Conservation (phyloP, 2,888 invertebrate genomes). For the Mamestra brassicae region DNA sequence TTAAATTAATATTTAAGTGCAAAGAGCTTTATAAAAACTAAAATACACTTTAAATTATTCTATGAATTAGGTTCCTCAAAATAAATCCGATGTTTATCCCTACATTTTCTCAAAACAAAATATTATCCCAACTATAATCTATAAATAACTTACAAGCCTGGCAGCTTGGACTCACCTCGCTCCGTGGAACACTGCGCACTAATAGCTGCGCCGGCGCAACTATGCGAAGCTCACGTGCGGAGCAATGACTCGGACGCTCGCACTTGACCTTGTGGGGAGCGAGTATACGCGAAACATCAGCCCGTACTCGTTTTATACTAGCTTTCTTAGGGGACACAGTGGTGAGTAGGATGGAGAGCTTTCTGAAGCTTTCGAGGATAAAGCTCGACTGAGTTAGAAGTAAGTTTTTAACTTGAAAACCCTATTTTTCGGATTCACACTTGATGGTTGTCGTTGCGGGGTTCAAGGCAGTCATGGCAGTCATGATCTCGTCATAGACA, state of each 20-base stretch:
- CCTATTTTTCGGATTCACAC: not conserved
- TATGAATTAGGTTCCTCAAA: not conserved
- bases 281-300: conserved; percentile 87
- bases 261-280: conserved; percentile 87
- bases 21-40: not conserved
- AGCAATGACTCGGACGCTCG: conserved; percentile 89
- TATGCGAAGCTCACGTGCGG: conserved; percentile 78
- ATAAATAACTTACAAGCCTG: conserved; percentile 49
- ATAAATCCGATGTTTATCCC: not conserved
- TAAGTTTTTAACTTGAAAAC: not conserved
- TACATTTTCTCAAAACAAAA: not conserved
- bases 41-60: too few relatives aligned
- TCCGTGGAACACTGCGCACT: conserved; percentile 65
- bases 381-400: not conserved
- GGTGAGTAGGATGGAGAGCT: conserved; percentile 40
- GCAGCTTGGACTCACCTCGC: conserved; percentile 67
- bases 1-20: not conserved
- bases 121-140: conserved; percentile 2
- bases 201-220: conserved; percentile 74
- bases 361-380: conserved; percentile 4
- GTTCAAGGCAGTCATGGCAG: too few relatives aligned
- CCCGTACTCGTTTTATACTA: conserved; percentile 88
- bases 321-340: conserved; percentile 73
- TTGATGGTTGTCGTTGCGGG: too few relatives aligned
- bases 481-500: too few relatives aligned